A percentile compares a stretch with the other conserved stretches of the same genome.
Evolutionary conservation across 2,888 invertebrate genomes (phyloP).

Genomic region (Drosophila fulvimacula): DNA sequence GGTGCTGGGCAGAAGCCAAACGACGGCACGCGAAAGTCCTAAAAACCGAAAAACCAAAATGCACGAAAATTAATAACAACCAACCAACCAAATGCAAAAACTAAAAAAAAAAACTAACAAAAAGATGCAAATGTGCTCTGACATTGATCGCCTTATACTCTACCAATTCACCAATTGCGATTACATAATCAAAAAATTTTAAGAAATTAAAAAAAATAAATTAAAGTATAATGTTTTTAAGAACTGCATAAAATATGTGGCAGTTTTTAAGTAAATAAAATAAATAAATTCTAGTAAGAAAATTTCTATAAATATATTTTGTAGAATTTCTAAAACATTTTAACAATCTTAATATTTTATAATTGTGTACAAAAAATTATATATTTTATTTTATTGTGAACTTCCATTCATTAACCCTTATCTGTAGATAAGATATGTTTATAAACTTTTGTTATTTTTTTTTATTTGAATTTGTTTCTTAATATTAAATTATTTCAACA

Average conservation of each 20-base stretch:
- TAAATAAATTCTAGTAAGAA: too few species aligned
- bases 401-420: too few species aligned
- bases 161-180: background rate
- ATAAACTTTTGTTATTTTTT: background rate
- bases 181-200: background rate
- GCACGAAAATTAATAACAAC: conserved; percentile 72
- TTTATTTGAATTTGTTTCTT: background rate
- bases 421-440: too few species aligned
- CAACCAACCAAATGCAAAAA: conserved; percentile 45
- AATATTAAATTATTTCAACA: background rate
- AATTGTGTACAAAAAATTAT: too few species aligned
- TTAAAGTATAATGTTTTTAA: too few species aligned
- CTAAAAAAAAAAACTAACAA: background rate
- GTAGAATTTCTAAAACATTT: too few species aligned
- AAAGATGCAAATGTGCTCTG: background rate
- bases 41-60: conserved; percentile 75
- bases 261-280: too few species aligned
- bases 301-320: too few species aligned
- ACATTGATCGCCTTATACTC: conserved; percentile 20
- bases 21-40: conserved; percentile 79
- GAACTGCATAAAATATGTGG: too few species aligned
- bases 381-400: too few species aligned
- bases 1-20: conserved; percentile 63
- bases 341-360: too few species aligned
- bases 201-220: background rate